These are phyloP conservation scores for Neostethus bicornis DNA, from an alignment of 2,797 vertebrate genomes.

Conservation along the genomic window DNA sequence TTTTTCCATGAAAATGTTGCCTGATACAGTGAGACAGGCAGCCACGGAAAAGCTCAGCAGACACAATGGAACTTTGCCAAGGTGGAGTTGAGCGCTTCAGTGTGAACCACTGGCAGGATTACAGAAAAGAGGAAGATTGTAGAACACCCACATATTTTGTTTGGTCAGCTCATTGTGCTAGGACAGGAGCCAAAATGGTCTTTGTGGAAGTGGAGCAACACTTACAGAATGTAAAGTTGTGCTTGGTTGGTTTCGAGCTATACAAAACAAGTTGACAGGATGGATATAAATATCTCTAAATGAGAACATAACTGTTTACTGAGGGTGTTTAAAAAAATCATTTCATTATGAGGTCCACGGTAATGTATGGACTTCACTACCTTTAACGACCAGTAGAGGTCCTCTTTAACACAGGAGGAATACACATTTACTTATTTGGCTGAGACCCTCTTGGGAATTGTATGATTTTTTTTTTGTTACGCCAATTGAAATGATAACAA, in stretches of 20 bases:
- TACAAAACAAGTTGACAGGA: not conserved
- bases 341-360: too few species aligned
- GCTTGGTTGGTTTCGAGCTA: slow-evolving; percentile 9
- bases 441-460: too few species aligned
- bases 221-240: slow-evolving; percentile 11
- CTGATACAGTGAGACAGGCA: slow-evolving; percentile 52
- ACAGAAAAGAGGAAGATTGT: slow-evolving; percentile 41
- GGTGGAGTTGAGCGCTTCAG: slow-evolving; percentile 37
- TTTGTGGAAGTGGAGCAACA: slow-evolving; percentile 38
- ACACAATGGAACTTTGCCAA: slow-evolving; percentile 63
- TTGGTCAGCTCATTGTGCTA: slow-evolving; percentile 43
- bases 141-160: slow-evolving; percentile 62
- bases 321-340: too few species aligned
- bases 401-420: not conserved
- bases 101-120: slow-evolving; percentile 52
- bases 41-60: slow-evolving; percentile 47
- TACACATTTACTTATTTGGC: too few species aligned
- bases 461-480: too few species aligned
- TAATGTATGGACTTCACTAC: too few species aligned
- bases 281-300: not conserved
- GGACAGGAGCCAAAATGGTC: slow-evolving; percentile 31
- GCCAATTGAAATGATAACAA: too few species aligned
- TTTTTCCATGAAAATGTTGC: slow-evolving; percentile 46
- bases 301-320: not conserved
- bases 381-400: slow-evolving; percentile 43